phyloP scores from a whole-genome alignment of 2,113 vertebrate genomes.

The Salvelinus fontinalis region DNA sequence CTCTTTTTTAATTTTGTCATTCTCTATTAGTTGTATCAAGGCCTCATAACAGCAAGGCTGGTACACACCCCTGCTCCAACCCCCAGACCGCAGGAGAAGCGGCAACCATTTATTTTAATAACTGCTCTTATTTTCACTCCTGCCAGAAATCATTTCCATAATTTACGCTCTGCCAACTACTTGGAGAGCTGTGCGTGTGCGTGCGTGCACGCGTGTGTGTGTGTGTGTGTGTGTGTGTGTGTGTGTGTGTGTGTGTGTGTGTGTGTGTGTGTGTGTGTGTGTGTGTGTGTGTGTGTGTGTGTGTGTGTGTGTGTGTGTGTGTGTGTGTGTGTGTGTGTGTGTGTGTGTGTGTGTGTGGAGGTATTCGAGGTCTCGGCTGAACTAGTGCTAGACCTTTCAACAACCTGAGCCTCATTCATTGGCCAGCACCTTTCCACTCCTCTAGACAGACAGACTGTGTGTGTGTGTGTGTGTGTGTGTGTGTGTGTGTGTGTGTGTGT shows the following conservation, averaged over 20 bases:
- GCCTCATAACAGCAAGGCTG: constrained; percentile 41
- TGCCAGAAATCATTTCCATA: too few species aligned
- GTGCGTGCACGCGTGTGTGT: too few species aligned
- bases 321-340: too few species aligned
- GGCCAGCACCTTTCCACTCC: constrained; percentile 22
- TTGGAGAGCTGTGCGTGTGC: too few species aligned
- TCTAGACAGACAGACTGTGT: not conserved
- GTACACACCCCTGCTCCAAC: constrained; percentile 9
- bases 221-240: too few species aligned
- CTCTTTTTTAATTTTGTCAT: not conserved
- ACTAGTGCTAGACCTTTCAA: constrained; percentile 20
- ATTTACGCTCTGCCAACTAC: too few species aligned
- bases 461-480: not conserved
- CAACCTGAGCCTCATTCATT: constrained; percentile 30
- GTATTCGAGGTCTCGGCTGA: not conserved
- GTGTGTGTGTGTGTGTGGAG: too few species aligned
- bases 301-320: too few species aligned
- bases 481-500: constrained; percentile 10
- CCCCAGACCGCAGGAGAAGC: too few species aligned
- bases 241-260: too few species aligned
- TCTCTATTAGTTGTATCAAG: constrained; percentile 17
- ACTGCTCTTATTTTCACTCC: too few species aligned
- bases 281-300: not conserved
- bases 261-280: not conserved
- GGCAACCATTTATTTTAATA: too few species aligned